Evolutionary conservation across 1,140 invertebrate species (phyloP), one percentile per base, ranked within the genome.

Genomic region (Dryas iulia): DNA sequence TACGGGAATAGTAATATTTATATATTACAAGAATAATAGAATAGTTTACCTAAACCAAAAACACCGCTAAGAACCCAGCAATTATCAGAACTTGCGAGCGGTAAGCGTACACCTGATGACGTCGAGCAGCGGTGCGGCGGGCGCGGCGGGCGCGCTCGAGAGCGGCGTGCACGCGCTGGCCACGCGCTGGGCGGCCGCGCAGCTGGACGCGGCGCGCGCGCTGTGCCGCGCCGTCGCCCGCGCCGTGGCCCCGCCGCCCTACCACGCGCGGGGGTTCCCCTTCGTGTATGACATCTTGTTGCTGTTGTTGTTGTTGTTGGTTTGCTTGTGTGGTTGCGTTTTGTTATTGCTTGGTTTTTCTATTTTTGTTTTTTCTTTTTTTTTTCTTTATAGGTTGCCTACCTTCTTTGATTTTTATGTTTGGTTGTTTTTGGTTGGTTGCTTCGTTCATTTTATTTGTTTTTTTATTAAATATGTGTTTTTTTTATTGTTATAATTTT

Each of bases 91-190:
- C 90, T 92, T 97, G 24, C 93, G 96, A 0, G 96, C 97, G 81
- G 88, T 97, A 58, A 97, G 96, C 74, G 95, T 97, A 87, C 96
- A 97, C 90, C 88, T 97, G 66, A 91, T 97, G 59, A 96, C 96
- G 4, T 69, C 64, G 60, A 94, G 94, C 30, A 94, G 95, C 1
- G 62, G 65, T 75, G n/a, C n/a, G n/a, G n/a, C n/a, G n/a, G 71
- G 84, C 23, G 33, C 64, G 58, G 59, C 35, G 63, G 69, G 73
- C n/a, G 66, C 71, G 78, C 47, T 93, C 57, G 95, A 94, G 57
- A 94, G 95, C 6, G 95, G 96, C 63, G 96, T 97, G 14, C 96
- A 97, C 87, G 95, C 95, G 12, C 95, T 97, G 75, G 96, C 95
- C 47, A 96, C 96, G 11, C 94, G 96, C 80, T 96, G 97, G 84